Evolutionary conservation across 2,888 invertebrate genomes (phyloP).

Genomic region (Hoplodrina blanda): DNA sequence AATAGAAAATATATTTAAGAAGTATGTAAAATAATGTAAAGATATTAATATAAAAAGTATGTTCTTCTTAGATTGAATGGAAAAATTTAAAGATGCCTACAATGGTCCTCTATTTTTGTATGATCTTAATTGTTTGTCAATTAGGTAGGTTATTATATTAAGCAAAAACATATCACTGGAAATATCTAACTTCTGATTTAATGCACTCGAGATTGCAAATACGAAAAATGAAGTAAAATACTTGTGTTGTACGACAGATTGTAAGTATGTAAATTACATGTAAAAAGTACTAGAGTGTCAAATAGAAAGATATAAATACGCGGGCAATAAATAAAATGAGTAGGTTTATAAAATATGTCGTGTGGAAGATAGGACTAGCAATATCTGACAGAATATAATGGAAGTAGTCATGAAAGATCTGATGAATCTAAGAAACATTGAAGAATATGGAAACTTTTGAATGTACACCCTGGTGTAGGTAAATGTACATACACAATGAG

Average conservation of each 20-base stretch:
- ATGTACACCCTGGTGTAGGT: background rate
- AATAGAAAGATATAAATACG: background rate
- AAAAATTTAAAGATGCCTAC: constrained; percentile 49
- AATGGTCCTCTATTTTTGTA: constrained; percentile 75
- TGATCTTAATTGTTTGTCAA: constrained; percentile 72
- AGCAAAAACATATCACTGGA: constrained; percentile 75
- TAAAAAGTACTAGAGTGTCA: too few relatives aligned
- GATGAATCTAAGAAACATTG: background rate
- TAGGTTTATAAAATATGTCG: too few relatives aligned
- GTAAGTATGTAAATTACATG: background rate
- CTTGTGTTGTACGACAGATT: background rate
- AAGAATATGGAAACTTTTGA: background rate
- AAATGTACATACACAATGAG: background rate
- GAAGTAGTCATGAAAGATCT: background rate
- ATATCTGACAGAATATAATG: background rate
- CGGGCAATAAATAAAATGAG: background rate
- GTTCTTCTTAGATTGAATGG: constrained; percentile 21
- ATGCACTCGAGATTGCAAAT: constrained; percentile 7
- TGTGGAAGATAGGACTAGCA: background rate
- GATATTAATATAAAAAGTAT: background rate
- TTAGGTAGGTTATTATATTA: constrained; percentile 69
- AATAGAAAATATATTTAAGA: constrained; percentile 3
- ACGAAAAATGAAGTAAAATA: background rate
- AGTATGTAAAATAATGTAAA: background rate
- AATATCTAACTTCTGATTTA: constrained; percentile 17